These are phyloP conservation scores for Molossus molossus DNA, from an alignment of 2,797 vertebrate species.

Conservation along the genomic window DNA sequence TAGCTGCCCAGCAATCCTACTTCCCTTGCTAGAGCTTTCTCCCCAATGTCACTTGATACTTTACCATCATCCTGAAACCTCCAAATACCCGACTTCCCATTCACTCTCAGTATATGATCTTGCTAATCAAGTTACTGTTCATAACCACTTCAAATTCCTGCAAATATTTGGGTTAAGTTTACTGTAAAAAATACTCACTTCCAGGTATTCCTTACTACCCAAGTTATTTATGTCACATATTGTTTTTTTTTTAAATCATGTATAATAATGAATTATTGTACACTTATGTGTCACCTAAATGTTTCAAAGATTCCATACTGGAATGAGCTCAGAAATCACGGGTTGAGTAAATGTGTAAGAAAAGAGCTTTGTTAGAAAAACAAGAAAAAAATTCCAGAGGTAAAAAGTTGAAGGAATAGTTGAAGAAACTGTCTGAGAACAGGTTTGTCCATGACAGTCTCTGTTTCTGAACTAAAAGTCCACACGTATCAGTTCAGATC, in stretches of 20 bases:
- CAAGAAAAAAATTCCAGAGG: slow-evolving; percentile 17
- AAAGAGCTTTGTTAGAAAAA: background rate
- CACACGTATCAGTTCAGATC: accelerated
- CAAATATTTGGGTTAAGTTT: background rate
- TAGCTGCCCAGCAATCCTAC: background rate
- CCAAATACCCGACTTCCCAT: background rate
- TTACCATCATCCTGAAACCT: background rate
- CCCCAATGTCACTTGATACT: background rate
- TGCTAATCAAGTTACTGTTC: background rate
- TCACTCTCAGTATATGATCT: background rate
- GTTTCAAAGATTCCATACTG: background rate
- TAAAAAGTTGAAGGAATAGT: background rate
- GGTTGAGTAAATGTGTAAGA: background rate
- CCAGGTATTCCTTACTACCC: background rate
- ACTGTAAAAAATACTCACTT: background rate
- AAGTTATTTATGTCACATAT: background rate
- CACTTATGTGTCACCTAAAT: background rate
- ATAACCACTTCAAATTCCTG: background rate
- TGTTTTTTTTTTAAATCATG: background rate
- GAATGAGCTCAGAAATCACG: background rate
- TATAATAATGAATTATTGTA: background rate
- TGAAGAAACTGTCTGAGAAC: background rate
- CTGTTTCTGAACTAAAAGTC: background rate
- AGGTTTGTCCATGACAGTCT: background rate
- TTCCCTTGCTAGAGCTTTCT: background rate